Evolutionary conservation across 92 coral and sea anemone genomes (phyloP), one percentile per base, ranked within the genome.

Genomic region (Porites evermanni): DNA sequence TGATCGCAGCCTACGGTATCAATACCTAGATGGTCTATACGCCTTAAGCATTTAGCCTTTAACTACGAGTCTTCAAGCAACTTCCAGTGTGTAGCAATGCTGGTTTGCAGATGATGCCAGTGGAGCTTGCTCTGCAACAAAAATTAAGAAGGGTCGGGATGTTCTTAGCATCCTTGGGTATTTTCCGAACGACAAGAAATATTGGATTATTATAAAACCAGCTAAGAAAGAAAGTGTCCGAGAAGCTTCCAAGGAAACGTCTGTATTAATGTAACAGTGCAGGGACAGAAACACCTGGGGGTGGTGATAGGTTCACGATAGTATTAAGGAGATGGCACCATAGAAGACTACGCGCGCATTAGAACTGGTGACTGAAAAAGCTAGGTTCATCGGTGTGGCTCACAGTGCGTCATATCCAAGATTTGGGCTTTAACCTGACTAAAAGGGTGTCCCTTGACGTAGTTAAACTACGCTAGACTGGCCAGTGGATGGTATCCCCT

Each of bases 281-380:
- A 86, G 65, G 85, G 89, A 6, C 84, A 26, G 29, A 85, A 65
- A 53, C 89, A 84, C 56, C 64, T 70, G 44, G 86, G 86, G 18
- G 86, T 79, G 18, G 80, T 70, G 86, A 61, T 79, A 54, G 90
- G 90, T 17, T 79, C 90, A 70, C 86, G 38, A 79, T 32, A 65
- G 21, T 79, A 53, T 70, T 5, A 69, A 59, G 50, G 71, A 21
- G 71, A 67, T 18, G 7, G 79, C 79, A 6, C 50, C 47, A 53
- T 47, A 9, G 29, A 75, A 75, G 79, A 75, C 76, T 18, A 10
- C 21, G 72, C 75, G 73, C 1, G 53, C 77, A 6, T 6, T 84
- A 44, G 74, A 84, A 1, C 58, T 84, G 59, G 88, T 72, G 6
- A 7, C 64, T 8, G 81, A 84, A 7, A 84, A 84, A 84, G 81